phyloP scores from a whole-genome alignment of 2,888 invertebrate species.

The Gisinianus flammeolus region DNA sequence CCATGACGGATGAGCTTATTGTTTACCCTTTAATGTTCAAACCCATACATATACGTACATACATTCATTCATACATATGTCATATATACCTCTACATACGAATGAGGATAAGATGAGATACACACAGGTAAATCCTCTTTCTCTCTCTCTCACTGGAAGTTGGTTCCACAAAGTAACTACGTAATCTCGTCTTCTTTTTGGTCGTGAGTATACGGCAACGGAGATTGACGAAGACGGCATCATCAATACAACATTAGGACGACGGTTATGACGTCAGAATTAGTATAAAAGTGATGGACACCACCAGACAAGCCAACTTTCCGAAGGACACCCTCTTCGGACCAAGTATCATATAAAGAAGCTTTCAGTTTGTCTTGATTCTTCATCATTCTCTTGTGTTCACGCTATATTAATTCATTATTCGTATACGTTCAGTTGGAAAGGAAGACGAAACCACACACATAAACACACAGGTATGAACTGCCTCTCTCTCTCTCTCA shows the following conservation, averaged over 20 bases:
- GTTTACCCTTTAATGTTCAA: neutral
- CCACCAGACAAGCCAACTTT: conserved; percentile 36
- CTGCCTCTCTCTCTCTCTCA: conserved; percentile 3
- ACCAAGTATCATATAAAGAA: conserved; percentile 31
- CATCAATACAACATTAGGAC: neutral
- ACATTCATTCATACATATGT: neutral
- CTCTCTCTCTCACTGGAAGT: conserved; percentile 16
- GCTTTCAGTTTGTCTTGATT: conserved; percentile 9
- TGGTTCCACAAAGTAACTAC: conserved; percentile 27
- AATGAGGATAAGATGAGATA: neutral
- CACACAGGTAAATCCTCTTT: neutral
- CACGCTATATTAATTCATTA: neutral
- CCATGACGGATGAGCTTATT: neutral
- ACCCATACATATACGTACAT: neutral
- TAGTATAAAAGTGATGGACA: conserved; percentile 41
- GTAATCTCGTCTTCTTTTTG: neutral
- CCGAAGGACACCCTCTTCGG: conserved; percentile 42
- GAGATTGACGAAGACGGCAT: neutral
- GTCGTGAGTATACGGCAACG: too few species aligned
- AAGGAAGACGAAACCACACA: neutral
- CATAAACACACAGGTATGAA: too few species aligned
- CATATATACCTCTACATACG: too few species aligned
- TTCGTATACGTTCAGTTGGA: neutral
- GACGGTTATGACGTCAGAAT: conserved; percentile 37
- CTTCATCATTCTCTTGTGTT: conserved; percentile 9